Evolutionary conservation across 2,113 vertebrate species (phyloP), one percentile per base, ranked within the genome.

Genomic region (Neopipo cinnamomea): DNA sequence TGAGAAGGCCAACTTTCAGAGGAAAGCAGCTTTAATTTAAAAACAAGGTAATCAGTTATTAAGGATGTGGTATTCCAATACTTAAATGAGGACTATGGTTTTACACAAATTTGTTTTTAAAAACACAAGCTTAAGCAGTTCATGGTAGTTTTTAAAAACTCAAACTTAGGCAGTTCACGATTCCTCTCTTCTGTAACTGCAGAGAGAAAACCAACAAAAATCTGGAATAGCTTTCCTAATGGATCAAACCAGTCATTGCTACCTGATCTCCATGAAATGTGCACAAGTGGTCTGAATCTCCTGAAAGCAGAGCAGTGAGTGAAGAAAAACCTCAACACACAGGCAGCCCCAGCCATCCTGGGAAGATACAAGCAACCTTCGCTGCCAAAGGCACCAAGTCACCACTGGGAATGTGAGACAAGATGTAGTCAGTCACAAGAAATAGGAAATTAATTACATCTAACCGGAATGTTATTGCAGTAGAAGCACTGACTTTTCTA

Each of bases 361-460:
- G 31, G 80, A 75, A 65, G 70, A 39, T 6, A 27, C 4, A 53
- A 78, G 39, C 42, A 59, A 23, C 28, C 47, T 58, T 24, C 16
- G 6, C 27, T 35, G 12, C 41, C 35, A 65, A 72, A 73, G 67
- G 55, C 25, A 35, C 37, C 39, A 24, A 39, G 20, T 5, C 42
- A 62, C 63, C 49, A 19, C 39, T 37, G 10, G 30, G 59, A 77
- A 4, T 5, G 47, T 3, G 50, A 77, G 39, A 50, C 39, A 75
- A 65, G 30, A 16, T 9, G 5, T 79, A 77, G 30, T 47, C n/a
- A 42, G 80, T 73, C 80, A 85, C 33, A 55, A 58, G 35, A 47
- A 73, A 74, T 4, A 37, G 47, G 70, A 93, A 97, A 96, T 85
- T 78, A 75, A 89, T 89, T 78, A 50, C 39, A 21, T 78, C 42